These are phyloP conservation scores for Oryzias javanicus DNA, from an alignment of 2,113 vertebrate species.

Conservation along the genomic window DNA sequence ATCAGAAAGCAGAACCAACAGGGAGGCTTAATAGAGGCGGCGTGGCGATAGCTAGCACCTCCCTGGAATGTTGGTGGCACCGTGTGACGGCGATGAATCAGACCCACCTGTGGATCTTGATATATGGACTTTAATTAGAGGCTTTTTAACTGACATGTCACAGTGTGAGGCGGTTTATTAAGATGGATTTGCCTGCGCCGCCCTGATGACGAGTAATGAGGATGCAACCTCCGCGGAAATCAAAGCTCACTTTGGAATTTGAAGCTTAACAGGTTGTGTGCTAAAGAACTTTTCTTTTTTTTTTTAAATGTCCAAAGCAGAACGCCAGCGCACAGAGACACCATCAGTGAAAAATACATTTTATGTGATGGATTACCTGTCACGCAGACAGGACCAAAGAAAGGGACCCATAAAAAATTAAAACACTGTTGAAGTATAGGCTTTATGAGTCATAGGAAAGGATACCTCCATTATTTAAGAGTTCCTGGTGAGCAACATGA, in stretches of 20 bases:
- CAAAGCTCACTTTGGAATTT: conserved; percentile 7
- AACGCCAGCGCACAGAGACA: too few relatives aligned
- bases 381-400: background rate
- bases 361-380: background rate
- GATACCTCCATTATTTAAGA: conserved; percentile 50
- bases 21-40: conserved; percentile 28
- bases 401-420: background rate
- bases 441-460: conserved; percentile 22
- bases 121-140: conserved; percentile 54
- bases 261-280: conserved; percentile 20
- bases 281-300: background rate
- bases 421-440: background rate
- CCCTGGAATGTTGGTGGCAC: background rate
- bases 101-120: conserved; percentile 43
- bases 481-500: conserved; percentile 21
- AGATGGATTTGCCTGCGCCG: conserved; percentile 19
- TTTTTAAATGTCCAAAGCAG: background rate
- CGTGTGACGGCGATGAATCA: conserved; percentile 38
- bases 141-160: conserved; percentile 48
- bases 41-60: conserved; percentile 11
- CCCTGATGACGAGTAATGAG: conserved; percentile 42
- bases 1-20: conserved; percentile 33
- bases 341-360: background rate
- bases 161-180: conserved; percentile 38
- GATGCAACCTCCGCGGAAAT: conserved; percentile 44